phyloP scores from a whole-genome alignment of 2,888 invertebrate species.

The Lycia hirtaria region DNA sequence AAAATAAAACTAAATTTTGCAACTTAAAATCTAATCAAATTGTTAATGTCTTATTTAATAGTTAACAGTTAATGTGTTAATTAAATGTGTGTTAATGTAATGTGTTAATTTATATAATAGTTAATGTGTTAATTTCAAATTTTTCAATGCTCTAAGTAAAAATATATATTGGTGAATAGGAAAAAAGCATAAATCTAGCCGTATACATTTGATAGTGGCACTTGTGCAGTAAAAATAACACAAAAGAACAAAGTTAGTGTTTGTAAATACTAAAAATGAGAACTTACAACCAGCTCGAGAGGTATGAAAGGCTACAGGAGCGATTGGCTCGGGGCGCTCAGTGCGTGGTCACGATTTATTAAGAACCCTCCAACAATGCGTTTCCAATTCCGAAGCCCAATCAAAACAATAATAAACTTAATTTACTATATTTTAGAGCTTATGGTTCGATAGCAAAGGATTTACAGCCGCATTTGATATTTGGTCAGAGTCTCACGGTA shows the following conservation, averaged over 20 bases:
- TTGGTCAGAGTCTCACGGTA: slow-evolving; percentile 51
- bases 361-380: slow-evolving; percentile 58
- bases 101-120: no score
- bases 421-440: slow-evolving; percentile 45
- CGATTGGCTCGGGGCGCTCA: slow-evolving; percentile 74
- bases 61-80: no score
- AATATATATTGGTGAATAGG: no score
- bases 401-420: slow-evolving; percentile 49
- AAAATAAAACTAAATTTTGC: no score
- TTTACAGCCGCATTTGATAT: slow-evolving; percentile 42
- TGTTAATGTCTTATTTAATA: no score
- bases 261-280: slow-evolving; percentile 28
- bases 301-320: slow-evolving; percentile 75
- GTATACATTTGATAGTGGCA: not conserved
- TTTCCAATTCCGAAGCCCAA: slow-evolving; percentile 49
- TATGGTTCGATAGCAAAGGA: slow-evolving; percentile 45
- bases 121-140: no score
- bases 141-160: no score
- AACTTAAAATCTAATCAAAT: no score
- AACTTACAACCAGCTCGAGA: slow-evolving; percentile 51
- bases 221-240: not conserved
- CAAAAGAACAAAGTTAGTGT: not conserved
- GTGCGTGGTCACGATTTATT: slow-evolving; percentile 78
- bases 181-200: no score
- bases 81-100: no score